These are phyloP conservation scores for Drosophila neotestacea DNA, from an alignment of 2,888 invertebrate genomes.

Conservation along the genomic window DNA sequence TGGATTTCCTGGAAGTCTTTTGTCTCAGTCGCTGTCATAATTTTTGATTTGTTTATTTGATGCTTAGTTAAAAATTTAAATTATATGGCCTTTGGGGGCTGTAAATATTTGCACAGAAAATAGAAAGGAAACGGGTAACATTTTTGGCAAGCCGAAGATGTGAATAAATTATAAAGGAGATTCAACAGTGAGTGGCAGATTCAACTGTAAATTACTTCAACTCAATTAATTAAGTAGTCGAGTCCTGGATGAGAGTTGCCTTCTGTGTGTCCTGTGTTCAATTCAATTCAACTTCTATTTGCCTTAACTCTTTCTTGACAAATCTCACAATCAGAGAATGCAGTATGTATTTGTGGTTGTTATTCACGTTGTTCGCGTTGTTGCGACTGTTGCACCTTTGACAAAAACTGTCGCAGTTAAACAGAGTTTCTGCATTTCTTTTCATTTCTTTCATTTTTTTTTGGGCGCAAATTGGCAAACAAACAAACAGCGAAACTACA, in stretches of 20 bases:
- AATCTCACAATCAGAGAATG: constrained; percentile 48
- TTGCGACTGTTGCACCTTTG: constrained; percentile 41
- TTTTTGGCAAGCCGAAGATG: constrained; percentile 38
- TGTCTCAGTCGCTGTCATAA: constrained; percentile 60
- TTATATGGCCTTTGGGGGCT: constrained; percentile 65
- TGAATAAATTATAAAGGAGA: constrained; percentile 49
- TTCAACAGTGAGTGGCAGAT: constrained; percentile 45
- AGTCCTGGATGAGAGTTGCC: constrained; percentile 7
- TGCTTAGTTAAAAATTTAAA: constrained; percentile 76
- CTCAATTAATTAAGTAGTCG: constrained; percentile 82
- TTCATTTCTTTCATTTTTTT: constrained; percentile 2
- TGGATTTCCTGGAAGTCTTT: not conserved
- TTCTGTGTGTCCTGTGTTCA: constrained; percentile 6
- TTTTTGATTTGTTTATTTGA: constrained; percentile 67
- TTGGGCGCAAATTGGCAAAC: constrained; percentile 59
- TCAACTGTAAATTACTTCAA: constrained; percentile 72
- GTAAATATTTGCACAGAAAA: constrained; percentile 65
- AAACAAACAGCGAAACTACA: constrained; percentile 51
- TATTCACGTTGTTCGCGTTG: not conserved
- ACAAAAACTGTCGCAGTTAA: constrained; percentile 61
- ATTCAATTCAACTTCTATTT: constrained; percentile 44
- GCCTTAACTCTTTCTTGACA: constrained; percentile 64
- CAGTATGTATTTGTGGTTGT: constrained; percentile 1
- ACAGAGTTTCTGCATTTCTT: constrained; percentile 28
- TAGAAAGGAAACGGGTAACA: constrained; percentile 39